These are phyloP conservation scores for Aporophyla nigra DNA, from an alignment of 2,888 invertebrate species.

Conservation along the genomic window DNA sequence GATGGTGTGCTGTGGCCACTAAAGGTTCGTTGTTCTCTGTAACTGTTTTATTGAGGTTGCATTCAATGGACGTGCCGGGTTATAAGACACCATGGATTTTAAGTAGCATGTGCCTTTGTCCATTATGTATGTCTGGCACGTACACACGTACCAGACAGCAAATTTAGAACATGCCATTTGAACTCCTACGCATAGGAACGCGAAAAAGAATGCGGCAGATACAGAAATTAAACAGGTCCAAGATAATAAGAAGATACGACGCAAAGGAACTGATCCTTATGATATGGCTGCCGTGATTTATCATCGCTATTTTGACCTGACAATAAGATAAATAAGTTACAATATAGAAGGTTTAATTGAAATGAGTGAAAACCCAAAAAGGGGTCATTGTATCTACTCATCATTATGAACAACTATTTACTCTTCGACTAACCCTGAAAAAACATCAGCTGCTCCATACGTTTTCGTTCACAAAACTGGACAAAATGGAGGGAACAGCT, in stretches of 20 bases:
- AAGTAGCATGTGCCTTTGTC: slow-evolving; percentile 29
- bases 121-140: slow-evolving; percentile 37
- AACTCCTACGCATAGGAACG: slow-evolving; percentile 31
- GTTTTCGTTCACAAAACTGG: not conserved
- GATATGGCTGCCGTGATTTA: not conserved
- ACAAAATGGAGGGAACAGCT: not conserved
- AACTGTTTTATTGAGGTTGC: slow-evolving; percentile 43
- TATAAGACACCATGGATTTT: slow-evolving; percentile 20
- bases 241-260: slow-evolving; percentile 2
- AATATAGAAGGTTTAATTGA: not conserved
- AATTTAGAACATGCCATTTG: slow-evolving; percentile 43
- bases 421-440: not conserved
- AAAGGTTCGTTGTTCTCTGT: slow-evolving; percentile 27
- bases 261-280: not conserved
- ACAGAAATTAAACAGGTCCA: slow-evolving; percentile 8
- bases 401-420: not conserved
- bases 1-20: slow-evolving; percentile 14
- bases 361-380: not conserved
- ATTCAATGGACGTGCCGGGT: slow-evolving; percentile 34
- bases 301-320: not conserved
- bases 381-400: too few relatives aligned
- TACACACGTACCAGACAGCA: slow-evolving; percentile 22
- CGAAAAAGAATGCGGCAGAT: slow-evolving; percentile 18
- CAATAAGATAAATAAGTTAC: not conserved
- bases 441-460: not conserved